phyloP scores from a whole-genome alignment of 2,888 invertebrate species.

The Lacanobia wlatinum region DNA sequence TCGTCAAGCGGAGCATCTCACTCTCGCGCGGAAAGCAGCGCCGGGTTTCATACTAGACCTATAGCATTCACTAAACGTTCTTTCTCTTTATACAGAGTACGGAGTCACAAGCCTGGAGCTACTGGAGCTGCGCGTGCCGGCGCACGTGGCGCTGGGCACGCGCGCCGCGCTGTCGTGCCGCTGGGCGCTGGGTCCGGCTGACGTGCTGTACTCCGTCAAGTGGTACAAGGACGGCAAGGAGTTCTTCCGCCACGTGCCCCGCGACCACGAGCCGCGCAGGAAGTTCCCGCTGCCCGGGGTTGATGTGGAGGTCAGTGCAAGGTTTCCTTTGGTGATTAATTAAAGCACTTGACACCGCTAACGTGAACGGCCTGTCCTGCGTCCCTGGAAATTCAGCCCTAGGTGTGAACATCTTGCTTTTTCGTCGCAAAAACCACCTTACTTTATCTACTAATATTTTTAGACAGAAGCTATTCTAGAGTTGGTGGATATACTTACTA shows the following conservation, averaged over 20 bases:
- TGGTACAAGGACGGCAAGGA: slow-evolving; percentile 98
- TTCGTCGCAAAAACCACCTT: not conserved
- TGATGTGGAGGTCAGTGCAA: slow-evolving; percentile 93
- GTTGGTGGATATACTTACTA: no score
- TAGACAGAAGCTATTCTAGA: no score
- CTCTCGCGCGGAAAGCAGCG: not conserved
- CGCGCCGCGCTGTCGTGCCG: slow-evolving; percentile 95
- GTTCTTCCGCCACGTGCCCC: slow-evolving; percentile 96
- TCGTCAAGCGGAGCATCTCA: no score
- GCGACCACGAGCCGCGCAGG: slow-evolving; percentile 95
- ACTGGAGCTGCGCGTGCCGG: slow-evolving; percentile 95
- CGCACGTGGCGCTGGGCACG: slow-evolving; percentile 95
- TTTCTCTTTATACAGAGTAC: slow-evolving; percentile 72
- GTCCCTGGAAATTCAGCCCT: no score
- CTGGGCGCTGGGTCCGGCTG: slow-evolving; percentile 94
- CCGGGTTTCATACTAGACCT: not conserved
- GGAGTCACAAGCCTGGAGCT: slow-evolving; percentile 91
- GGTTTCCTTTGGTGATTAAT: no score
- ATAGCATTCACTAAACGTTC: not conserved
- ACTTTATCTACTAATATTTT: no score
- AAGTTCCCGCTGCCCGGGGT: slow-evolving; percentile 95
- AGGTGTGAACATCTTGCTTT: not conserved
- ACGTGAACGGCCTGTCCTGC: not conserved
- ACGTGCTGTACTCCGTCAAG: slow-evolving; percentile 96
- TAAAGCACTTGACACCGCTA: no score